Evolutionary conservation across 2,888 invertebrate genomes (phyloP).

Genomic region (Morinoia aosen): DNA sequence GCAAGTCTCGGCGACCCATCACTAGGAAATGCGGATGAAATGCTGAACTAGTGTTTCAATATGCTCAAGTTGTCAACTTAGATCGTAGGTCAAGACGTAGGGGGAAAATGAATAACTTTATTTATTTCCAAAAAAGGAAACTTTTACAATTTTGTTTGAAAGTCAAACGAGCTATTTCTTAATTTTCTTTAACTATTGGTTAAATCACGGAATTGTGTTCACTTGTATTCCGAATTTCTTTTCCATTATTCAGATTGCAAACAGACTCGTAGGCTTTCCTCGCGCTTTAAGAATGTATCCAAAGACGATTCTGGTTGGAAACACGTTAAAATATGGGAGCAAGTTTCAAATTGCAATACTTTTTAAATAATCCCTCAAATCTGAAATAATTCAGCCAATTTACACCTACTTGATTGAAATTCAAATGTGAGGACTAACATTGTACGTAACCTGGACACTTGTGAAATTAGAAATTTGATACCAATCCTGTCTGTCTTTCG

Average conservation of each 20-base stretch:
- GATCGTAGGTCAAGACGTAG: neutral
- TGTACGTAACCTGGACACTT: neutral
- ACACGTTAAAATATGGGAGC: neutral
- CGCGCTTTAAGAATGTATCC: neutral
- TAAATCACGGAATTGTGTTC: too few relatives aligned
- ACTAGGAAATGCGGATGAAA: neutral
- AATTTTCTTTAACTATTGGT: neutral
- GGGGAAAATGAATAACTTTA: neutral
- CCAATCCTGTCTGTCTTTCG: neutral
- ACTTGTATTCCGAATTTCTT: neutral
- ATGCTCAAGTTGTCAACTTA: neutral
- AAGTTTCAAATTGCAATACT: neutral
- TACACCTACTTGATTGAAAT: neutral
- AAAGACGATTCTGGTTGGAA: neutral
- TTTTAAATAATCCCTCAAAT: neutral
- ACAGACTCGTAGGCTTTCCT: neutral
- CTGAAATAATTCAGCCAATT: neutral
- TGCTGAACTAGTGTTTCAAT: neutral
- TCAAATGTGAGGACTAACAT: neutral
- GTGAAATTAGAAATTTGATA: neutral
- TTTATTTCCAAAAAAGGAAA: neutral
- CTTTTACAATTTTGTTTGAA: neutral
- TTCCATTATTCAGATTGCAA: neutral
- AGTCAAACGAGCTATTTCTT: neutral
- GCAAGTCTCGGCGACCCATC: neutral